phyloP scores from a whole-genome alignment of 2,888 invertebrate genomes.

The Pachymerium ferrugineum region DNA sequence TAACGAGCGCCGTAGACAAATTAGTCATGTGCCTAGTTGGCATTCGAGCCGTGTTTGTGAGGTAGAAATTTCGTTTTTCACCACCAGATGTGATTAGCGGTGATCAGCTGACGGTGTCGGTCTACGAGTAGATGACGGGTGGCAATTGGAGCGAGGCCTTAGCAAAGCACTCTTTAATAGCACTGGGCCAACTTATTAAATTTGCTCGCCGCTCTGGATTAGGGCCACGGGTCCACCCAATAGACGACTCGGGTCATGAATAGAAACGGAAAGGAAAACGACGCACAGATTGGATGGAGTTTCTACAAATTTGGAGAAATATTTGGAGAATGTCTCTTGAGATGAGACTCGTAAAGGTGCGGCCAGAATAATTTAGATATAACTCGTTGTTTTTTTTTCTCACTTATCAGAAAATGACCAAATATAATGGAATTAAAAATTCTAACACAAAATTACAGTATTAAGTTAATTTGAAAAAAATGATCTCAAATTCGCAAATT shows the following conservation, averaged over 20 bases:
- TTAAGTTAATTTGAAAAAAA: too few relatives aligned
- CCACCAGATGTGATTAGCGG: background rate
- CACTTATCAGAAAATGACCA: too few relatives aligned
- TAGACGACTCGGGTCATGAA: too few relatives aligned
- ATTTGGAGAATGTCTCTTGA: background rate
- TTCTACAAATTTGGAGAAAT: background rate
- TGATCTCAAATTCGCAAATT: too few relatives aligned
- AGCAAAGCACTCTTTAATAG: slow-evolving; percentile 25
- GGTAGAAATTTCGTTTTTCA: background rate
- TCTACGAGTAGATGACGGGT: background rate
- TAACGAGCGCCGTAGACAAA: background rate
- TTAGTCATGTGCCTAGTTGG: background rate
- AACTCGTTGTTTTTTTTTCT: too few relatives aligned
- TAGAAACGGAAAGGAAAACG: too few relatives aligned
- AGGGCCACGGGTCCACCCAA: background rate
- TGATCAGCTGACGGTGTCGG: background rate
- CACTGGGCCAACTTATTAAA: background rate
- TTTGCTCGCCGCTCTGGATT: slow-evolving; percentile 5
- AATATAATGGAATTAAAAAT: too few relatives aligned
- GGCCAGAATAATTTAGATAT: too few relatives aligned
- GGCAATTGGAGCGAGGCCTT: slow-evolving; percentile 19
- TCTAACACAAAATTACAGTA: too few relatives aligned
- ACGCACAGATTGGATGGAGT: background rate
- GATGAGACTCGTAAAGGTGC: too few relatives aligned
- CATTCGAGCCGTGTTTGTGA: background rate